These are phyloP conservation scores for Gallinago media DNA, from an alignment of 2,113 vertebrate genomes.

Conservation along the genomic window DNA sequence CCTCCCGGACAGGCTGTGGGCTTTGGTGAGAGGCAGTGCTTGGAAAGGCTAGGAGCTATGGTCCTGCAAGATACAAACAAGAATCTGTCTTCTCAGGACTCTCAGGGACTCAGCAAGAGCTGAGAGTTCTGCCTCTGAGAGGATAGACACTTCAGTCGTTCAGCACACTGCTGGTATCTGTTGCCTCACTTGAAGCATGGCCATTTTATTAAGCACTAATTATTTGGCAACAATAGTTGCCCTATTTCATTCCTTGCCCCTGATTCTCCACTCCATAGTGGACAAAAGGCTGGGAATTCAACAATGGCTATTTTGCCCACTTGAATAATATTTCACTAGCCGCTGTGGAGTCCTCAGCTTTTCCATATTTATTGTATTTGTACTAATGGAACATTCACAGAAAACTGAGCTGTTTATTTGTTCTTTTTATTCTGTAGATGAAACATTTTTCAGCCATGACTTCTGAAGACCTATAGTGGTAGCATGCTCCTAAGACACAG, in stretches of 20 bases:
- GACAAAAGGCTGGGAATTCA: background rate
- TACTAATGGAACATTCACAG: background rate
- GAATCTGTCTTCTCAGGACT: background rate
- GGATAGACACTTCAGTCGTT: background rate
- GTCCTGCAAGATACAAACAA: background rate
- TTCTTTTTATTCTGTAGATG: background rate
- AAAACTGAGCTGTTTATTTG: background rate
- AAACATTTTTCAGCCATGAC: background rate
- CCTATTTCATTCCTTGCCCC: background rate
- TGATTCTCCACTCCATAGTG: rapidly evolving
- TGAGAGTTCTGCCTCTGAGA: background rate
- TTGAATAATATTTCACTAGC: background rate
- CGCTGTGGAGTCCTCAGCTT: background rate
- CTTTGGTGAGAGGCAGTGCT: background rate
- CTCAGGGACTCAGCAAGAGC: background rate
- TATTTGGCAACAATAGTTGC: background rate
- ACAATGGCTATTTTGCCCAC: background rate
- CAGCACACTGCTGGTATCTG: background rate
- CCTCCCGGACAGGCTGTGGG: background rate
- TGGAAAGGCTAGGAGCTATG: rapidly evolving
- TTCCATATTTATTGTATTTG: background rate
- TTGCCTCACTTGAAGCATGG: background rate
- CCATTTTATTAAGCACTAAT: background rate
- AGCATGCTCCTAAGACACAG: background rate
- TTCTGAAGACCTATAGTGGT: background rate